Conservation (phyloP, 2,888 invertebrate genomes). For the Dilophus febrilis region DNA sequence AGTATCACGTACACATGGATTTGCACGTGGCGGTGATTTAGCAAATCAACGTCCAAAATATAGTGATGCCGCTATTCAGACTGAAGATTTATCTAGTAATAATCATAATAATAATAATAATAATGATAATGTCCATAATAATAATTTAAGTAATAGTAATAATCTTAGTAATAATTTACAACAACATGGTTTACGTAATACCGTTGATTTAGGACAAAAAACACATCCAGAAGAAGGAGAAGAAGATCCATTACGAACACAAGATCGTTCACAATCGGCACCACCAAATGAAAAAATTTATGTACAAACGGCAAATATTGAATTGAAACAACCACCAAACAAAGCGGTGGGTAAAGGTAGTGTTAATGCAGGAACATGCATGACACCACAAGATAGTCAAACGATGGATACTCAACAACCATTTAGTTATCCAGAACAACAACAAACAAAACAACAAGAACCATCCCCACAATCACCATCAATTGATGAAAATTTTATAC, state of each 20-base stretch:
- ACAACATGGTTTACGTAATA: conserved; percentile 57
- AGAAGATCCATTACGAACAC: conserved; percentile 31
- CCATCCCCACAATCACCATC: conserved; percentile 17
- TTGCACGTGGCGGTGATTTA: conserved; percentile 1
- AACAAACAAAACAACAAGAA: conserved; percentile 21
- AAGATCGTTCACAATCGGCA: conserved; percentile 57
- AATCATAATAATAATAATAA: background rate
- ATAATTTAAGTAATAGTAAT: background rate
- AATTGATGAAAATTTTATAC: conserved; percentile 28
- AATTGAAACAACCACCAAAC: background rate
- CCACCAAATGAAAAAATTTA: conserved; percentile 38
- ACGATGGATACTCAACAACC: background rate
- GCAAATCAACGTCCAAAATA: conserved; percentile 18
- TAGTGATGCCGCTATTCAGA: conserved; percentile 30
- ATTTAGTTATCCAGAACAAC: background rate
- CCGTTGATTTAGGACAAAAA: conserved; percentile 59
- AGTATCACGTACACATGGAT: background rate
- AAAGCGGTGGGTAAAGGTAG: background rate
- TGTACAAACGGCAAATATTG: background rate
- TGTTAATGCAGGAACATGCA: conserved; percentile 1
- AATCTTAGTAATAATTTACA: conserved; percentile 27
- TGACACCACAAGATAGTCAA: conserved; percentile 2
- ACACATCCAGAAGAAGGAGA: conserved; percentile 37
- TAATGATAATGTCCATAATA: background rate
- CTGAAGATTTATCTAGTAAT: conserved; percentile 18